Base-by-base conservation (phyloP, 37 sponge, comb jelly and placozoan species). In the Chondrilla cf. caribensis region DNA sequence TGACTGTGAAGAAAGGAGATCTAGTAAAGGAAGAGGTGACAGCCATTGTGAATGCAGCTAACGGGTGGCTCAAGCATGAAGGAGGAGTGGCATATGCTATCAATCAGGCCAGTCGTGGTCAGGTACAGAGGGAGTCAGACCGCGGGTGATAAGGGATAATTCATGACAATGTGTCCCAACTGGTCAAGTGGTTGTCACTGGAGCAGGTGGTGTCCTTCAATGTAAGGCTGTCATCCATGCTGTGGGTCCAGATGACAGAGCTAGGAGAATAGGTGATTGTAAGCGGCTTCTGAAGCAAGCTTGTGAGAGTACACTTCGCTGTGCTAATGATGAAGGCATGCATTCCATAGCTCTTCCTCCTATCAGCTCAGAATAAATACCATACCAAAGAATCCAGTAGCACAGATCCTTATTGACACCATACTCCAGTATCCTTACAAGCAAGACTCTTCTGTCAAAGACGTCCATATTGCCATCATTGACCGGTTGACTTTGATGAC, bases 1-100 rank as follows among this genome's bases (percentile, higher is more conserved):
- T 92, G 9, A 83, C 87, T 25, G 78, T 92, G 8, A 88, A 86
- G 83, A 71, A 79, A 54, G 89, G 65, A n/a, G 59, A 86, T 68
- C 78, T 92, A 1, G 79, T 83, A 17, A 54, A 80, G 36, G 89
- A 92, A 36, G 21, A 92, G 17, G 86, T 80, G 4, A 83, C 77
- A 54, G 79, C 77, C 2, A 89, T 92, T 37, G 93, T 92, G 24
- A 92, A 88, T 80, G 89, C 93, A 39, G 93, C 93, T 3, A 92
- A 92, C 73, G 57, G 28, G 4, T 31, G 37, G n/a, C 81, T 92
- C 0, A 32, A 54, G 29, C 93, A 88, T 51, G 78, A 33, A n/a
- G 89, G 83, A 42, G 93, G 93, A 25, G 89, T 92, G 5, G 93
- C 93, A 0, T 78, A 31, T 35, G 93, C 93, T 31, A 79, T 92